Conservation (phyloP, 1,140 invertebrate genomes). For the Drosophila teissieri region DNA sequence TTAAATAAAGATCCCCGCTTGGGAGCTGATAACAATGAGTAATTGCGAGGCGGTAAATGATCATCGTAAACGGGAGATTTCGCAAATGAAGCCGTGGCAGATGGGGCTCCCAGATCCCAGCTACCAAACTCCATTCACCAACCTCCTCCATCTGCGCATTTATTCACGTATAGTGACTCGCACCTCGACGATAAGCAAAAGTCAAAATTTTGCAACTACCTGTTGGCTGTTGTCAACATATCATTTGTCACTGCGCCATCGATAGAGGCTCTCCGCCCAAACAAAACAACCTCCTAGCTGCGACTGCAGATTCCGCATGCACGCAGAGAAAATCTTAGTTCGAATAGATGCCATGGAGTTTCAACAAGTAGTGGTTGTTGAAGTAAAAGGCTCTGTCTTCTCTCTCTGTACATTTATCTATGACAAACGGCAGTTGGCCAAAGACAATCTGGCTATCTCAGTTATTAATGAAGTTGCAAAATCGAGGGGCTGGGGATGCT, state of each 20-base stretch:
- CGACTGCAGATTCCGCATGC: conserved; percentile 3
- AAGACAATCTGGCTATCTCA: conserved; percentile 23
- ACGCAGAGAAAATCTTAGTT: neutral
- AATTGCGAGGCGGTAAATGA: conserved; percentile 40
- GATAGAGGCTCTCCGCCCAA: conserved; percentile 38
- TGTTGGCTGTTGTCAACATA: conserved; percentile 73
- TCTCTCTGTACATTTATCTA: conserved; percentile 40
- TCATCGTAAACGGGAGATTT: conserved; percentile 52
- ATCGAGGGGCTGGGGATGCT: neutral
- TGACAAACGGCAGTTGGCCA: conserved; percentile 60
- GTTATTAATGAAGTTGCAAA: conserved; percentile 79
- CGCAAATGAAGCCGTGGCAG: conserved; percentile 56
- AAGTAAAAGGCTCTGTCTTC: neutral
- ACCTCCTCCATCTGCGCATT: neutral
- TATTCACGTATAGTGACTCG: conserved; percentile 27
- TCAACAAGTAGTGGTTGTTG: too few species aligned
- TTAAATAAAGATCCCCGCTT: conserved; percentile 19
- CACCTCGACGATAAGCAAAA: conserved; percentile 65
- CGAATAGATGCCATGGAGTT: neutral
- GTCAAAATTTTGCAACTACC: conserved; percentile 78
- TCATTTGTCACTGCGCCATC: conserved; percentile 69
- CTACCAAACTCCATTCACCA: neutral
- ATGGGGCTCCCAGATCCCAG: conserved; percentile 21
- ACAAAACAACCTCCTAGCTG: conserved; percentile 21
- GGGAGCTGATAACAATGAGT: conserved; percentile 66